Evolutionary conservation across 1,140 invertebrate species (phyloP), one percentile per base, ranked within the genome.

Genomic region (Micrasema minimum): DNA sequence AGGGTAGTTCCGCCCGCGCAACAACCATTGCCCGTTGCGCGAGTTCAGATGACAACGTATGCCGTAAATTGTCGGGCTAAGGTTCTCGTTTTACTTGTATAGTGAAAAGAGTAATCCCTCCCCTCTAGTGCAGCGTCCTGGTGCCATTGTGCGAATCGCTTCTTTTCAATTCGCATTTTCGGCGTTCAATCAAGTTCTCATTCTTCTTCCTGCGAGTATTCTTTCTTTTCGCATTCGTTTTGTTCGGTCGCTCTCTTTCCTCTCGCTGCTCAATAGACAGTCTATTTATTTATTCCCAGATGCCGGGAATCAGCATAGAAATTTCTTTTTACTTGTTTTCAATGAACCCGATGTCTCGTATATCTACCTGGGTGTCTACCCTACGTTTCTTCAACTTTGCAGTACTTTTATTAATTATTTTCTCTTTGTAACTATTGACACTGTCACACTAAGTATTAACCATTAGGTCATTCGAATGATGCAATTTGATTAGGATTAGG

Each of bases 151-250:
- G 43, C 59, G 16, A 64, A 64, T 26, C 43, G 41, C 23, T 62
- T 22, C 55, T 48, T 64, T 64, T 64, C 59, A 64, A 45, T 55
- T 55, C 50, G 61, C 62, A 66, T 70, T 74, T 73, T 74, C 53
- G 68, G 67, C 68, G 45, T 74, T 71, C 72, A 74, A 74, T 74
- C 72, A 68, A 69, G 62, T 69, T 57, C 62, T 73, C 53, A 69
- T 74, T 70, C 67, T 73, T 69, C 26, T 41, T 55, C 50, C 31
- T 67, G 65, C 46, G 67, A 38, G 46, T 43, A 45, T 16, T 65
- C 69, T 69, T 73, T 74, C 69, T 74, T 59, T 23, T 31, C 65
- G 6, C 61, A 35, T 51, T 62, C 23, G 53, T 73, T 70, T 71
- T 66, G 59, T 55, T 46, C 45, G 45, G 22, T 65, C 61, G 62